Conservation (phyloP, 1,140 invertebrate species). For the Contarinia nasturtii region DNA sequence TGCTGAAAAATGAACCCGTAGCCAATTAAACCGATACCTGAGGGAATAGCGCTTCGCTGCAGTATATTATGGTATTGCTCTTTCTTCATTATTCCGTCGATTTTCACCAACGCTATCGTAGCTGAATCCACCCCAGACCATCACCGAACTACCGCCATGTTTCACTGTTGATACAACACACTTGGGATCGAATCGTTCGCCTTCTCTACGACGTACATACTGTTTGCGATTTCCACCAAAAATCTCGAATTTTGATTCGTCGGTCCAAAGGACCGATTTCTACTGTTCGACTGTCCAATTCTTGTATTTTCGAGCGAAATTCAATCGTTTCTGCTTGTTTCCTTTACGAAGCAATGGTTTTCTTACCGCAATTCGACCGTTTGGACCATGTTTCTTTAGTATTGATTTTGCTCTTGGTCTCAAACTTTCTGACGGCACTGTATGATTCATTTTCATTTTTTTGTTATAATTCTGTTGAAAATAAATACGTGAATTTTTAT, state of each 20-base stretch:
- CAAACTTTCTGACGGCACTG: too few species aligned
- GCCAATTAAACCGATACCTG: background rate
- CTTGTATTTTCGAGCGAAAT: conserved; percentile 3
- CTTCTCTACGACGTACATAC: conserved; percentile 6
- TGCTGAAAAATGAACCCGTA: conserved; percentile 2
- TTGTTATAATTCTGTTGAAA: too few species aligned
- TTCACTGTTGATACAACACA: conserved; percentile 5
- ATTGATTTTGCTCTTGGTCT: too few species aligned
- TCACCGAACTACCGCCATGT: conserved; percentile 3
- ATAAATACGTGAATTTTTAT: too few species aligned
- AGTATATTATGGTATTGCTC: too few species aligned
- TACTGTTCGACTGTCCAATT: conserved; percentile 5
- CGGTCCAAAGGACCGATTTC: conserved; percentile 3
- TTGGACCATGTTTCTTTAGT: too few species aligned
- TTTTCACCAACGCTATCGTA: too few species aligned
- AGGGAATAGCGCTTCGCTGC: background rate
- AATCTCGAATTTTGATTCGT: conserved; percentile 7
- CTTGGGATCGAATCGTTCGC: conserved; percentile 1
- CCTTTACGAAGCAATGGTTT: conserved; percentile 4
- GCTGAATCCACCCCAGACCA: background rate
- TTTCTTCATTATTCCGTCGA: too few species aligned
- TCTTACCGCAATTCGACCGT: conserved; percentile 4
- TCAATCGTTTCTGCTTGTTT: conserved; percentile 4
- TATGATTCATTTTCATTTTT: too few species aligned
- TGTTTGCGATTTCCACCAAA: conserved; percentile 4